Conservation (phyloP, 2,797 vertebrate genomes). For the Macropodus opercularis region DNA sequence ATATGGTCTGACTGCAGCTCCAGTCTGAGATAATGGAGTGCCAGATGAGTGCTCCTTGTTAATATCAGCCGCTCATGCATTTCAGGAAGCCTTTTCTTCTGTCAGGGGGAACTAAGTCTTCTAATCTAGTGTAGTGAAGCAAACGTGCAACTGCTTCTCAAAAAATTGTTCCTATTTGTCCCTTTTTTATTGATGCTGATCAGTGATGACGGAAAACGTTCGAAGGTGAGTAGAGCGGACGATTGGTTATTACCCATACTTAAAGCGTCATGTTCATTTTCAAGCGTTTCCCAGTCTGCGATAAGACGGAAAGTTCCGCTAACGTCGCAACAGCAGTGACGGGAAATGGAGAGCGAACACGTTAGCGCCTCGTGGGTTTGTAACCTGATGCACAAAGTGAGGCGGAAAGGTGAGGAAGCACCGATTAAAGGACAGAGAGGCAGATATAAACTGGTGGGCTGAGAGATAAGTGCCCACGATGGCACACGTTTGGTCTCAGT, state of each 20-base stretch:
- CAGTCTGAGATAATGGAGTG: constrained; percentile 72
- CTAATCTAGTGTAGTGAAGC: constrained; percentile 64
- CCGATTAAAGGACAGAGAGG: constrained; percentile 32
- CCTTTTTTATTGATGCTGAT: constrained; percentile 46
- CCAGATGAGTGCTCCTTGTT: constrained; percentile 76
- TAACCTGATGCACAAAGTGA: constrained; percentile 11
- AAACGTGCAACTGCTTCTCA: constrained; percentile 42
- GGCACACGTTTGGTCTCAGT: constrained; percentile 38
- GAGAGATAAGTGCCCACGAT: constrained; percentile 43
- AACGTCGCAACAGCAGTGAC: background rate
- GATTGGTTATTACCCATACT: constrained; percentile 2
- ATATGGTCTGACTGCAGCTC: constrained; percentile 62
- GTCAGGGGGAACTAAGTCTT: constrained; percentile 62
- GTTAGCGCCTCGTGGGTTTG: constrained; percentile 26
- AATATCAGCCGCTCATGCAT: constrained; percentile 81
- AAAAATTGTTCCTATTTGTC: constrained; percentile 46
- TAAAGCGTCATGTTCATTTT: constrained; percentile 18
- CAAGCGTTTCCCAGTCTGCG: background rate
- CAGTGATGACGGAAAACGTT: constrained; percentile 52
- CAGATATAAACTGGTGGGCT: constrained; percentile 45
- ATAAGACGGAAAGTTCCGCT: constrained; percentile 1
- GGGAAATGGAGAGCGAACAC: constrained; percentile 2
- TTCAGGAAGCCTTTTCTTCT: constrained; percentile 63
- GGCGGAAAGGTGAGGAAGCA: background rate
- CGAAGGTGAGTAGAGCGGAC: constrained; percentile 14